Evolutionary conservation across 2,797 vertebrate genomes (phyloP), one percentile per base, ranked within the genome.

Genomic region (Acipenser oxyrinchus): DNA sequence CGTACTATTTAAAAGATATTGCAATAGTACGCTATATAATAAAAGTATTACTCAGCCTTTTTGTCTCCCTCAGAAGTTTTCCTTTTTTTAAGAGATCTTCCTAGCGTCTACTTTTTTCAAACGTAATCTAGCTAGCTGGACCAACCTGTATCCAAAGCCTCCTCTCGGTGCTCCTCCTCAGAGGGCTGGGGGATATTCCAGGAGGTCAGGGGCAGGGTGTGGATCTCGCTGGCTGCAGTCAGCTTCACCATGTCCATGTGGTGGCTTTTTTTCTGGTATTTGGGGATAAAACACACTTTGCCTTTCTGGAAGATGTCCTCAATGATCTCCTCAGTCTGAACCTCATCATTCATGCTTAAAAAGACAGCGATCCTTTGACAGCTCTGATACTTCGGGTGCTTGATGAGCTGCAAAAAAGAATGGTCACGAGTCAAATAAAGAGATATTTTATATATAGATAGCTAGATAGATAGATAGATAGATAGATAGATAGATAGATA

Each of bases 211-310:
- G 91, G 87, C 72, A 97, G 88, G 0, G 71, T 79, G 15, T 85
- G 78, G 62, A 95, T 85, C 73, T 97, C 95, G 69, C 92, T 84
- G 37, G 84, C 66, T 11, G 90, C 89, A 6, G 59, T 65, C 6
- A 97, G 75, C 67, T 78, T 87, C 70, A 98, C 70, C 95, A 98
- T 98, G 78, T 98, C 95, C 96, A 98, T 98, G 67, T 92, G 91
- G 69, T 52, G 91, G 79, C 89, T 89, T 71, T 74, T 69, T 63
- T 77, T 73, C 60, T 78, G 82, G 74, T 97, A 97, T 68, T 81
- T 89, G 10, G 96, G 96, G 72, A 98, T 91, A 75, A 97, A 98
- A 80, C 94, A 96, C 72, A 81, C 82, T 75, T 96, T 98, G 1
- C 93, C 93, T 62, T 66, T 71, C 51, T 71, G 87, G 18, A 97